Base-by-base conservation (phyloP, 1,140 invertebrate genomes). In the Tyrophagus putrescentiae region DNA sequence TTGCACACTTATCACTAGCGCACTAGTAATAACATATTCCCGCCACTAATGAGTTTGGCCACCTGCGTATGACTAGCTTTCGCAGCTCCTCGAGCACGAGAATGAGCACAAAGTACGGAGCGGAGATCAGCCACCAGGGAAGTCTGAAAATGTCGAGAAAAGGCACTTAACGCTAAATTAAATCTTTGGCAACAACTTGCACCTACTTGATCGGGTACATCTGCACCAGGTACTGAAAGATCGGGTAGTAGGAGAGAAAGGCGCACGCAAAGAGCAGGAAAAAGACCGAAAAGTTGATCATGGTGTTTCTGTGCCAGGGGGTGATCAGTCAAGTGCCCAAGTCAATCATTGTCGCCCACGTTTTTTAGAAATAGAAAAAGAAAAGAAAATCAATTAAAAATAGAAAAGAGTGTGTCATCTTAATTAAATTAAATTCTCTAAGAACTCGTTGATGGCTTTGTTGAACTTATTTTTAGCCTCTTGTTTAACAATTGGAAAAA, bases 71-170 rank as follows among this genome's bases (percentile, higher is more conserved):
- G 73, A 95, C 89, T 79, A 89, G 94, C 76, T 91, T 85, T 77
- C 94, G 82, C 68, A 84, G 83, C 78, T 98, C 84, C 76, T 98
- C 94, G 77, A 97, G 97, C 72, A 96, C 82, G 79, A 96, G 97
- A 76, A 98, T 95, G 65, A 88, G 79, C 71, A 96, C 75, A 79
- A 87, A 87, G 80, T 96, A 98, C 63, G 94, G 94, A 70, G 98
- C 76, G 62, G 91, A 89, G 61, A 89, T 87, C 72, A 98, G 79
- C 94, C 94, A 98, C 94, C 94, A 98, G 66, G 90, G 86, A 73
- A 94, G 88, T 72, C 74, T 74, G 29, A 4, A 23, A 21, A 52
- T 11, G 28, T 52, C 18, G 18, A 18, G 7, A 48, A 29, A 48
- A 7, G 31, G 31, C 23, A 21, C 13, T 48, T 6, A 48, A 13